Percentiles rank a stretch among this genome's conserved stretches.
Conservation (phyloP, 2,888 invertebrate genomes). For the Acronicta aceris region DNA sequence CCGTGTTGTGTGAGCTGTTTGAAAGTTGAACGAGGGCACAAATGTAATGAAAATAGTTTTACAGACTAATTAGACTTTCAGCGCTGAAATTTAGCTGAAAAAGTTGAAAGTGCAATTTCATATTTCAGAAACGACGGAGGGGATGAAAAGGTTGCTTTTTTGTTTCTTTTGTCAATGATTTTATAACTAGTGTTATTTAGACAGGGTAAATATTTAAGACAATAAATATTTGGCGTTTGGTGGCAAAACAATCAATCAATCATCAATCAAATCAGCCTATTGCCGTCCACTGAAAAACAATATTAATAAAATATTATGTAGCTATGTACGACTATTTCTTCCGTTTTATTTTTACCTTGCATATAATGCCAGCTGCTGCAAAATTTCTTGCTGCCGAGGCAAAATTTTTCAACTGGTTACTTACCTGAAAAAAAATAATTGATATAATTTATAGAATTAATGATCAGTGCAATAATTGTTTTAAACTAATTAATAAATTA, state of each 20-base stretch:
- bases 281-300: too few species aligned
- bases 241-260: too few species aligned
- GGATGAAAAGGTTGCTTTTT: not conserved
- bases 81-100: constrained; percentile 13
- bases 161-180: not conserved
- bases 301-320: too few species aligned
- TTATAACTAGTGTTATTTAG: too few species aligned
- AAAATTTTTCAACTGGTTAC: constrained; percentile 1
- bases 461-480: too few species aligned
- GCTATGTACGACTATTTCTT: too few species aligned
- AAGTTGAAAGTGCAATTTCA: constrained; percentile 14
- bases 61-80: constrained; percentile 35
- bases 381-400: not conserved
- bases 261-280: too few species aligned
- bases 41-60: constrained; percentile 45
- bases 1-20: constrained; percentile 10
- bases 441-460: not conserved
- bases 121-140: not conserved
- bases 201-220: too few species aligned
- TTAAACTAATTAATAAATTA: too few species aligned
- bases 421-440: constrained; percentile 31
- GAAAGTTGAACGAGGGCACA: constrained; percentile 29
- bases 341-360: not conserved
- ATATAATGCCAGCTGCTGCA: not conserved
- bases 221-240: too few species aligned